Evolutionary conservation across 1,140 invertebrate species (phyloP), one percentile per base, ranked within the genome.

Genomic region (Caenorhabditis latens): DNA sequence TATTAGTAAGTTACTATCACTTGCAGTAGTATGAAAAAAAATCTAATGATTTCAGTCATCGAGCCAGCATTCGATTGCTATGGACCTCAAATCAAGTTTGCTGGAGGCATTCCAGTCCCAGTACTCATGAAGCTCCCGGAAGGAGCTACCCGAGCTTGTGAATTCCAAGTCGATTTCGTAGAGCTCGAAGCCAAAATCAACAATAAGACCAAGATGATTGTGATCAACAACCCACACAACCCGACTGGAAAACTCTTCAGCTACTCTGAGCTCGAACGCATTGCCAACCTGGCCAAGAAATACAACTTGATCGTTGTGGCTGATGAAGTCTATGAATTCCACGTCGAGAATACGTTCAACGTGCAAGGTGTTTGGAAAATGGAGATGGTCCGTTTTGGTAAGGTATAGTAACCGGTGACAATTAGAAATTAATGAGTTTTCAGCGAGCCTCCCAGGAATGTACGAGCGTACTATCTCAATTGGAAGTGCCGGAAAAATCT

Each of bases 21-120:
- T 2, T 65, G 67, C 86, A 24, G 6, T 13, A 65, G 8, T 8
- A 11, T n/a, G 9, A 84, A 4, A 40, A 16, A 53, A 53, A 9
- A 8, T 82, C 14, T 93, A 4, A 50, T 50, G 2, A 50, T 97
- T 87, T 97, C 98, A 87, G 97, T 99, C 43, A 97, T 99, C 88
- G 98, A 99, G 93, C 98, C 98, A 11, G 99, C 96, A 93, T 99
- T 98, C 93, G 98, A 99, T 93, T 99, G 97, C 92, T 99, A 99
- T 92, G 96, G 96, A 88, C 97, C 97, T 1, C 98, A 99, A 96
- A 95, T 99, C 1, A 94, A 94, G 90, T 95, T 95, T 90, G 96
- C 96, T 48, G 97, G 96, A 2, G 98, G 97, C 13, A 94, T 95
- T 32, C 95, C 97, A 0, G 95, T 95, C 83, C 99, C 96, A 92